Evolutionary conservation across 1,140 invertebrate species (phyloP), one percentile per base, ranked within the genome.

Genomic region (Bombus superbus): DNA sequence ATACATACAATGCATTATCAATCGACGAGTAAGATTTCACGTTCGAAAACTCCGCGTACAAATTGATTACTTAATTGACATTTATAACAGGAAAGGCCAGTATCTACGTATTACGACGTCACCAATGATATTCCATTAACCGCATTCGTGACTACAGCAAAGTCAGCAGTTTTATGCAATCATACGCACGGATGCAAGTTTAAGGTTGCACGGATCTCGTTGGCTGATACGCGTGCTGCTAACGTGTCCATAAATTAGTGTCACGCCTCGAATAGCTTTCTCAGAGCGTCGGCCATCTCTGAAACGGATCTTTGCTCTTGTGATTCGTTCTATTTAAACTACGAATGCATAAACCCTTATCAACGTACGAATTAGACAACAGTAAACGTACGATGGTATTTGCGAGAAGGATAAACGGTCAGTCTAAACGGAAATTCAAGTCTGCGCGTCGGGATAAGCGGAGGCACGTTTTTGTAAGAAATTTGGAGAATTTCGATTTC

Each of bases 401-500:
- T 32, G 3, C 0, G 25, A n/a, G 8, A 25, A 38, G 35, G 28
- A 28, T 25, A n/a, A 15, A 42, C 40, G 40, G n/a, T 72, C 44
- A 13, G 22, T 64, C 28, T 57, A 0, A 11, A 28, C 5, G 38
- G 13, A 40, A 84, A 64, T 22, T 59, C 44, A 64, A 25, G 47
- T n/a, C 38, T 40, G 1, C 10, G 8, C 35, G 18, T 64, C 5
- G 18, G 15, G 8, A 35, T 22, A 18, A n/a, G 3, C 4, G 10
- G 18, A 22, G 47, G 1, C 6, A 53, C 0, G 1, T 44, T 85
- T 77, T 40, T 6, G 11, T 53, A 38, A 64, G 42, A 73, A 68
- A 86, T 79, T 86, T 83, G n/a, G 75, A 86, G 22, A 62, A 77
- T 80, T 35, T 85, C 18, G 25, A 79, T 85, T 66, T 83, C 35